Evolutionary conservation across 1,140 invertebrate species (phyloP), one percentile per base, ranked within the genome.

Genomic region (Zophobas atratus): DNA sequence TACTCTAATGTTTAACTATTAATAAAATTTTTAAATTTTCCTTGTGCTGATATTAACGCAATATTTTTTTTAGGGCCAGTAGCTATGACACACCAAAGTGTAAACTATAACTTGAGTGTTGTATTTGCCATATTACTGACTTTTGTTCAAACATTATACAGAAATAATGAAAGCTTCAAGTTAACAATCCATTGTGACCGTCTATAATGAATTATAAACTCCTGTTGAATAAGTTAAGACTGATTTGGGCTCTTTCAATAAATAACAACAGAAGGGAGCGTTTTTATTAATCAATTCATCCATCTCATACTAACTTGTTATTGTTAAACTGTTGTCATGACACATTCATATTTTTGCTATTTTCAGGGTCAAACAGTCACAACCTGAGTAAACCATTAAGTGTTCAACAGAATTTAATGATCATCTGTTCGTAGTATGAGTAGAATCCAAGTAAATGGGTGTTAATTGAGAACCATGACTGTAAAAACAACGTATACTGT

Each of bases 1-100:
- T 5, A n/a, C 48, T 72, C 38, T 56, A 56, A 38, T 76, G 34
- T 49, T 70, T 70, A 60, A 71, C 51, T 76, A 53, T 67, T 4
- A 41, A 43, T 20, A 20, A 51, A 4, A 20, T 51, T 51, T 51
- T 51, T 2, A 46, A 46, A 46, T 20, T 51, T 67, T 20, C 41
- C 6, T 67, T 67, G 60, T 67, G 60, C 60, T 67, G 38, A 55
- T 73, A 73, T 56, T 73, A 73, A 73, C 51, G 36, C 34, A 63
- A 73, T 79, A 77, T 81, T 83, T 81, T 83, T 83, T 83, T 76
- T 83, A 83, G 82, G 82, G 75, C 76, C 57, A 79, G 56, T 75
- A 82, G 76, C 48, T 74, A 70, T 67, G 60, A 49, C 49, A 73
- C 34, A 35, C 57, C 41, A 49, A 55, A 77, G 49, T 74, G 63